Conservation (phyloP, 2,113 vertebrate genomes). For the Arenaria interpres region DNA sequence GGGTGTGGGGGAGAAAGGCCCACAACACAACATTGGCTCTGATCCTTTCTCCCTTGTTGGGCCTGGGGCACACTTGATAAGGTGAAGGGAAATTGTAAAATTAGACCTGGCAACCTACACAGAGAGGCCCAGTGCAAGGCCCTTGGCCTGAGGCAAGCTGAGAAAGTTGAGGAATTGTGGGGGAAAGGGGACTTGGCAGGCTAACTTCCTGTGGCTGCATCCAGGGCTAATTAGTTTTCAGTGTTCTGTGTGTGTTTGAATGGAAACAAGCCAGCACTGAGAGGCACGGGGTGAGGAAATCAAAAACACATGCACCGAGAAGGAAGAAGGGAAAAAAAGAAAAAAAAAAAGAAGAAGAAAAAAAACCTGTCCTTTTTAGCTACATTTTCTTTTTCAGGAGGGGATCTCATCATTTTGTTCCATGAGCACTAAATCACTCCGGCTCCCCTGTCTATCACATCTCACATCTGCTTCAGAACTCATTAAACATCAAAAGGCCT, state of each 20-base stretch:
- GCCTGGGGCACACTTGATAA: constrained; percentile 74
- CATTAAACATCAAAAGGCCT: constrained; percentile 84
- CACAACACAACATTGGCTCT: constrained; percentile 63
- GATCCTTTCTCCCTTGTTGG: constrained; percentile 66
- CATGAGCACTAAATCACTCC: constrained; percentile 78
- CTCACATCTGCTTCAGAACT: constrained; percentile 83
- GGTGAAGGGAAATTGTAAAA: constrained; percentile 83
- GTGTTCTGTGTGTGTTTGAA: constrained; percentile 80
- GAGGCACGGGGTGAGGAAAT: constrained; percentile 81
- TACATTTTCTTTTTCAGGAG: constrained; percentile 74
- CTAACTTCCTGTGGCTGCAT: constrained; percentile 85
- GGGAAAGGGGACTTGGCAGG: constrained; percentile 88
- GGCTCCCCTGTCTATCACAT: constrained; percentile 76
- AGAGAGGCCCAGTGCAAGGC: constrained; percentile 77
- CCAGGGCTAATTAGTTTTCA: constrained; percentile 87
- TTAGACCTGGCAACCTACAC: constrained; percentile 87
- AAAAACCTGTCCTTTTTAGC: constrained; percentile 65
- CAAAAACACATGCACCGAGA: constrained; percentile 83
- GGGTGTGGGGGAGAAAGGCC: constrained; percentile 60
- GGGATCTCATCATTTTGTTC: constrained; percentile 77
- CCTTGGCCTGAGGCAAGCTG: constrained; percentile 77
- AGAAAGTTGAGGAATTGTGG: constrained; percentile 84
- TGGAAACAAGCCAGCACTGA: constrained; percentile 80
- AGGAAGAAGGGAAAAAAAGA: constrained; percentile 28
- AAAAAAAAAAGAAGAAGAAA: not conserved